Conservation (phyloP, 1,140 invertebrate genomes). For the Drosophila chauvacae region DNA sequence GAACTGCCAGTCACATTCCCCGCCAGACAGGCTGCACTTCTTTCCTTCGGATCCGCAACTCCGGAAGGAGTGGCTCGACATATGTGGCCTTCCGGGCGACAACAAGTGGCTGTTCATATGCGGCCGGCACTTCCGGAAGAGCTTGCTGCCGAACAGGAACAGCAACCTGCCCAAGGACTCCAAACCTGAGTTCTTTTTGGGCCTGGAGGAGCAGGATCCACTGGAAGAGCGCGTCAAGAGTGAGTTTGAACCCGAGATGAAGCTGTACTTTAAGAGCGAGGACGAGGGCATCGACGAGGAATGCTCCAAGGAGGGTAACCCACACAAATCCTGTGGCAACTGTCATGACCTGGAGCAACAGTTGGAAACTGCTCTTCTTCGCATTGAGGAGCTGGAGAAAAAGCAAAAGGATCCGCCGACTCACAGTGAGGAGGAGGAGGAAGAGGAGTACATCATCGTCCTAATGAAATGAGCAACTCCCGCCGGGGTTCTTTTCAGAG, state of each 20-base stretch:
- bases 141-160: conserved; percentile 18
- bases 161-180: conserved; percentile 27
- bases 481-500: not conserved
- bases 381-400: conserved; percentile 18
- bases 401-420: not conserved
- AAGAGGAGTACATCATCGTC: conserved; percentile 30
- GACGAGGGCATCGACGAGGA: conserved; percentile 40
- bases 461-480: conserved; percentile 24
- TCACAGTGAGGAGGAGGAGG: conserved; percentile 21
- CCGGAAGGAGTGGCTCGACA: conserved; percentile 15
- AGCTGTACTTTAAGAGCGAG: conserved; percentile 8
- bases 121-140: conserved; percentile 23
- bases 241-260: not conserved
- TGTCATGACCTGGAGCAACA: conserved; percentile 15
- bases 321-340: conserved; percentile 2
- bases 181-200: conserved; percentile 19
- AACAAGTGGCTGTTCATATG: conserved; percentile 32
- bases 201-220: conserved; percentile 12
- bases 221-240: conserved; percentile 1
- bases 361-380: conserved; percentile 12
- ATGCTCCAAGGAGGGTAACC: conserved; percentile 3
- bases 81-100: conserved; percentile 8
- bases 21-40: conserved; percentile 22
- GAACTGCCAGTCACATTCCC: conserved; percentile 15
- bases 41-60: conserved; percentile 32